phyloP scores from a whole-genome alignment of 1,140 invertebrate genomes.

The Asbolus verrucosus region DNA sequence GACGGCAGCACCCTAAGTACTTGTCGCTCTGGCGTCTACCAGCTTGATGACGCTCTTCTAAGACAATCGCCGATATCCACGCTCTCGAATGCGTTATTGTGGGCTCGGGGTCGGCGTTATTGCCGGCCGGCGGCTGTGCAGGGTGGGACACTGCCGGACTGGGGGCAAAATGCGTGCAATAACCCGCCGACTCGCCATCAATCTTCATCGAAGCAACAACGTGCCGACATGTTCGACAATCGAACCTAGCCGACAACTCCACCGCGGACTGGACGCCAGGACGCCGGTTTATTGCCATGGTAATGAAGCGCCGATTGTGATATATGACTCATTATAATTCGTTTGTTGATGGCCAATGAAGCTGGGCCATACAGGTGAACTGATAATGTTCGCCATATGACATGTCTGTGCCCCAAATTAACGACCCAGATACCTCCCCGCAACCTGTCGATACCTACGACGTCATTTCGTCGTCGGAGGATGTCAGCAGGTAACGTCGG shows the following conservation, averaged over 20 bases:
- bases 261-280: constrained; percentile 44
- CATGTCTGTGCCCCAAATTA: not conserved
- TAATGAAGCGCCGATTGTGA: constrained; percentile 53
- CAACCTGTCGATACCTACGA: too few relatives aligned
- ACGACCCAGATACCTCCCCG: not conserved
- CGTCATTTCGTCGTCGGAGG: too few relatives aligned
- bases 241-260: constrained; percentile 15
- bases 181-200: constrained; percentile 26
- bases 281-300: constrained; percentile 47
- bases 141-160: constrained; percentile 21
- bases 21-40: constrained; percentile 32
- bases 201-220: constrained; percentile 32
- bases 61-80: constrained; percentile 41
- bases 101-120: constrained; percentile 32
- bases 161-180: constrained; percentile 39
- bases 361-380: constrained; percentile 45
- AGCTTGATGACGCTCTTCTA: constrained; percentile 42
- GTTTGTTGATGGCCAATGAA: constrained; percentile 50
- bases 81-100: constrained; percentile 24
- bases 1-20: constrained; percentile 22
- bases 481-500: too few relatives aligned
- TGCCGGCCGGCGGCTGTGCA: constrained; percentile 14
- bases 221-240: constrained; percentile 23
- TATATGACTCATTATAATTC: constrained; percentile 53
- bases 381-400: constrained; percentile 5